phyloP scores from a whole-genome alignment of 2,888 invertebrate species.

The Euzetes globulus region DNA sequence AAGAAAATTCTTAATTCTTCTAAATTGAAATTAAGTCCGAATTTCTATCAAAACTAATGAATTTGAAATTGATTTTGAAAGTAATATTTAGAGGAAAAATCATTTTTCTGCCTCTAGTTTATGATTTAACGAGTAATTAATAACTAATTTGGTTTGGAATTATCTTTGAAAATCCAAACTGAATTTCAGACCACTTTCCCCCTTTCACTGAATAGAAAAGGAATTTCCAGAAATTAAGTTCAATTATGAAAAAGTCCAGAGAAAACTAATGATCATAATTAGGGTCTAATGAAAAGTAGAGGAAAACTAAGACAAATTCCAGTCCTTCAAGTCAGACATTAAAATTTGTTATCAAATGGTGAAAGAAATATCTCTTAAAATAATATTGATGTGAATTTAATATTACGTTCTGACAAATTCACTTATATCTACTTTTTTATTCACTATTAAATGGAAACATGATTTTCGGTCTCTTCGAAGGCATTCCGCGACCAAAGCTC shows the following conservation, averaged over 20 bases:
- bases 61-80: not conserved
- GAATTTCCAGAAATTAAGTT: not conserved
- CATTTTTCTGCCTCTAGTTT: too few species aligned
- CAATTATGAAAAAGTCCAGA: not conserved
- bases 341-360: not conserved
- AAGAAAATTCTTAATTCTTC: not conserved
- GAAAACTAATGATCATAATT: not conserved
- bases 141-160: too few species aligned
- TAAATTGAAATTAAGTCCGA: not conserved
- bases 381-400: slow-evolving; percentile 1
- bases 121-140: too few species aligned
- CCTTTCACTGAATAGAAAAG: too few species aligned
- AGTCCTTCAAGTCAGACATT: not conserved
- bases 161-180: too few species aligned
- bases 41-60: too few species aligned
- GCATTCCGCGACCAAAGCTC: not conserved
- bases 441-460: not conserved
- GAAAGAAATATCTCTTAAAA: not conserved
- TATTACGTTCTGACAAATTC: not conserved
- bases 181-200: too few species aligned
- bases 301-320: not conserved
- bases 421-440: not conserved
- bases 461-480: not conserved
- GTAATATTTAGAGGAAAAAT: too few species aligned
- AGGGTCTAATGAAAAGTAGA: not conserved